Base-by-base conservation (phyloP, 2,888 invertebrate genomes). In the Andrena trimmerana region DNA sequence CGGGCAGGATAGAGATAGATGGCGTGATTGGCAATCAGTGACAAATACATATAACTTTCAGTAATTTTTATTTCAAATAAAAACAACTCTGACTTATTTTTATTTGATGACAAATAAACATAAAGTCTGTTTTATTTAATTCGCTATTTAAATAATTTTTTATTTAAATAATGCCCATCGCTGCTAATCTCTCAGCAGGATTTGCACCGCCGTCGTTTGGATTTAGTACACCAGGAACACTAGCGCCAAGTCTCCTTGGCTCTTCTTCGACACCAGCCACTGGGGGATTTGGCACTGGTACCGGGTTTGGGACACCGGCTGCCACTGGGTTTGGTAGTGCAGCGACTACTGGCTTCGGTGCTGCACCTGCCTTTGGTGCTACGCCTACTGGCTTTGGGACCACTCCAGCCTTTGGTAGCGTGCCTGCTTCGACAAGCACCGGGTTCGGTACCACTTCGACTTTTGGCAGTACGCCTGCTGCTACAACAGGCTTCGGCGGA, bases 221-320 rank as follows among this genome's bases (percentile, higher is more conserved):
- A 42, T 95, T 95, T 82, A 94, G 92, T 24, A 91, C 94, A 29
- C 91, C 94, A 8, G 90, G 94, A 16, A 94, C 95, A 5, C 94
- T 96, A 0, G 94, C 95, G 24, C 92, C 96, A 0, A 89, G 91
- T n/a, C 86, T 93, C 0, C 95, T 95, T 84, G 95, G 95, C 4
- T 89, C 94, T 8, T 92, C 93, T 16, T 88, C 92, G 24, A 92
- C 91, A n/a, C 93, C 88, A 78, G 88, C 86, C 80, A 90, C 91
- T 62, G 93, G 68, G 33, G 81, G 86, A 87, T 96, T 96, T 93
- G 95, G 96, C 80, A 73, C 92, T 83, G 80, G 86, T 33, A 73
- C 94, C 20, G 94, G 94, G 5, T 95, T 95, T 88, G 95, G 95
- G 31, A 91, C 90, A 13, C 94, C 95, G 52, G 92, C 95, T 69